Evolutionary conservation across 2,888 invertebrate genomes (phyloP).

Genomic region (Meliscaeva auricollis): DNA sequence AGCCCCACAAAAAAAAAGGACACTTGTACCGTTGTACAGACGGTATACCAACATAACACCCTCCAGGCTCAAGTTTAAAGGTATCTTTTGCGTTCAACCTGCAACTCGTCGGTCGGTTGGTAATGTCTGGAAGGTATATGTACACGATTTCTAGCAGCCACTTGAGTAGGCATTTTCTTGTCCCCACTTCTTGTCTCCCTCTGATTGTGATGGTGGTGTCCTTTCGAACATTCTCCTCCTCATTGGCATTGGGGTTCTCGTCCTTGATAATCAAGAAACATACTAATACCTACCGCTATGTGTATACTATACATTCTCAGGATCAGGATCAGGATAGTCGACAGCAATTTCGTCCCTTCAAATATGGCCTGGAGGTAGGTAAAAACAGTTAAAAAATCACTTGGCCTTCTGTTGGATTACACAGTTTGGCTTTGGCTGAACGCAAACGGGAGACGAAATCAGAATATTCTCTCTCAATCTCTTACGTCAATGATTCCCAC

Average conservation of each 20-base stretch:
- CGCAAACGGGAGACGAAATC: constrained; percentile 21
- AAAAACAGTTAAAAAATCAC: constrained; percentile 35
- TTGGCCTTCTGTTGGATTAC: constrained; percentile 47
- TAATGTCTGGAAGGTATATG: constrained; percentile 52
- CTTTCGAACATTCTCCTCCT: constrained; percentile 34
- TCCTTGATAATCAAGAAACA: constrained; percentile 33
- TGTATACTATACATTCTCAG: background rate
- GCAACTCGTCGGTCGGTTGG: constrained; percentile 23
- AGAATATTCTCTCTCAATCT: constrained; percentile 13
- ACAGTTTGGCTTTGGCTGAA: constrained; percentile 3
- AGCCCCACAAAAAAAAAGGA: constrained; percentile 13
- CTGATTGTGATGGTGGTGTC: background rate
- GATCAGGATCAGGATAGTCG: background rate
- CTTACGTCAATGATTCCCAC: too few species aligned
- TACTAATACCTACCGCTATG: background rate
- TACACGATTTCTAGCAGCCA: constrained; percentile 60
- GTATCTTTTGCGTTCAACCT: constrained; percentile 29
- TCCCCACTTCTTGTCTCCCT: constrained; percentile 33
- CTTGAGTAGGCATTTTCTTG: constrained; percentile 60
- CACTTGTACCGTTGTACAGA: background rate
- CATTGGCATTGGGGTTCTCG: constrained; percentile 33
- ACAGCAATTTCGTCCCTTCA: constrained; percentile 5
- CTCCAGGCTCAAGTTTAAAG: constrained; percentile 9
- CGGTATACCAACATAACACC: background rate
- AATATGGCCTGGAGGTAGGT: constrained; percentile 5